Conservation (phyloP, 2,113 vertebrate species). For the Sylvilagus bachmani region DNA sequence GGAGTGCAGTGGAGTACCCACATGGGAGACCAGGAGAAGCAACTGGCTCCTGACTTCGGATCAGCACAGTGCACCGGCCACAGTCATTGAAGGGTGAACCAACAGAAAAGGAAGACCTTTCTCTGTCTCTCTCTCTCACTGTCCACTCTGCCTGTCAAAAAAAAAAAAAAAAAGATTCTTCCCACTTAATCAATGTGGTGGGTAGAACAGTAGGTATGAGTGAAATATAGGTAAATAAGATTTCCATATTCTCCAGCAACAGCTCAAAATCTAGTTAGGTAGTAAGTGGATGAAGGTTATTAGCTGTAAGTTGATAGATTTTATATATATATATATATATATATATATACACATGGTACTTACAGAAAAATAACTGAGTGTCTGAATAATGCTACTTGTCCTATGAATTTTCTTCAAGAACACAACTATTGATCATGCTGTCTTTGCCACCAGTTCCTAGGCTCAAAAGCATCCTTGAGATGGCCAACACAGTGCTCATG, state of each 20-base stretch:
- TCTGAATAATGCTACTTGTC: neutral
- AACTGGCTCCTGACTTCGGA: too few relatives aligned
- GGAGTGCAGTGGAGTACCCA: too few relatives aligned
- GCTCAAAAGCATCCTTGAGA: neutral
- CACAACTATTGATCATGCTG: neutral
- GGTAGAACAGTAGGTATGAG: neutral
- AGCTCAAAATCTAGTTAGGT: neutral
- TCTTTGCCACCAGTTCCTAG: neutral
- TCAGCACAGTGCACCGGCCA: too few relatives aligned
- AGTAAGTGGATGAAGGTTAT: neutral
- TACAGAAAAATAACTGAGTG: neutral
- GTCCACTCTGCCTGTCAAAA: too few relatives aligned
- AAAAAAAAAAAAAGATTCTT: neutral
- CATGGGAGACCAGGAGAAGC: too few relatives aligned
- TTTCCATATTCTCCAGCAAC: neutral
- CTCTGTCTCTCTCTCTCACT: too few relatives aligned
- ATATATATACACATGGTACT: neutral
- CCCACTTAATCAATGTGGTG: neutral
- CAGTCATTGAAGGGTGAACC: too few relatives aligned
- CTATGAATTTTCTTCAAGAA: slow-evolving; percentile 19
- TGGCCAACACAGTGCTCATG: too few relatives aligned
- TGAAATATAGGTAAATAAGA: neutral
- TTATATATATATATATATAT: too few relatives aligned
- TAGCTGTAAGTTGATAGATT: neutral
- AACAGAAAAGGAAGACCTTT: too few relatives aligned